Percentiles rank a stretch among this genome's conserved stretches.
Evolutionary conservation across 2,888 invertebrate genomes (phyloP).

Genomic region (Sesia apiformis): DNA sequence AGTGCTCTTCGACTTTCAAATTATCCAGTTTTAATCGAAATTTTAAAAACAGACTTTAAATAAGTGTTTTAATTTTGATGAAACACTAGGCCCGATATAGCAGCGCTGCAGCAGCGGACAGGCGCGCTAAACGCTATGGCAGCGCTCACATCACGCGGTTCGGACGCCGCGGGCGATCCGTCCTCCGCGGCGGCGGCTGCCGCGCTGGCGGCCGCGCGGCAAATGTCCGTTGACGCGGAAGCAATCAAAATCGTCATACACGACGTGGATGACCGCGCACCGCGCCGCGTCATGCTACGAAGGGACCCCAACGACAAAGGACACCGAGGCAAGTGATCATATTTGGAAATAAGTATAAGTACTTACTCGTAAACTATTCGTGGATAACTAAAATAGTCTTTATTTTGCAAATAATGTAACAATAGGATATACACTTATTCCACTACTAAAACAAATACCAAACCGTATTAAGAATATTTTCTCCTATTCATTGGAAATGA

Average conservation of each 20-base stretch:
- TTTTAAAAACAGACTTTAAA: no score
- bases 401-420: no score
- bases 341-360: no score
- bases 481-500: no score
- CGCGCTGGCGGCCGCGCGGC: slow-evolving; percentile 80
- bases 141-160: slow-evolving; percentile 44
- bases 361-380: no score
- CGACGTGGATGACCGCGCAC: slow-evolving; percentile 88
- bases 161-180: slow-evolving; percentile 41
- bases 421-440: no score
- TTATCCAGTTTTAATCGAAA: no score
- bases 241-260: slow-evolving; percentile 95
- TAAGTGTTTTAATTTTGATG: no score
- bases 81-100: slow-evolving; percentile 80
- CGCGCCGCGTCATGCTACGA: slow-evolving; percentile 82
- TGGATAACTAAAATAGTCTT: no score
- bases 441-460: not conserved
- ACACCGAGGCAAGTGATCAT: slow-evolving; percentile 82
- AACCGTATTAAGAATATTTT: no score
- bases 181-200: slow-evolving; percentile 64
- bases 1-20: no score
- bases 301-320: slow-evolving; percentile 89
- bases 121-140: slow-evolving; percentile 67
- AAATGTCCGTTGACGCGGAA: slow-evolving; percentile 92
- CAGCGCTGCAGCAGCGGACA: slow-evolving; percentile 77